phyloP scores from a whole-genome alignment of 1,140 invertebrate genomes.

The Ceratosolen solmsi region DNA sequence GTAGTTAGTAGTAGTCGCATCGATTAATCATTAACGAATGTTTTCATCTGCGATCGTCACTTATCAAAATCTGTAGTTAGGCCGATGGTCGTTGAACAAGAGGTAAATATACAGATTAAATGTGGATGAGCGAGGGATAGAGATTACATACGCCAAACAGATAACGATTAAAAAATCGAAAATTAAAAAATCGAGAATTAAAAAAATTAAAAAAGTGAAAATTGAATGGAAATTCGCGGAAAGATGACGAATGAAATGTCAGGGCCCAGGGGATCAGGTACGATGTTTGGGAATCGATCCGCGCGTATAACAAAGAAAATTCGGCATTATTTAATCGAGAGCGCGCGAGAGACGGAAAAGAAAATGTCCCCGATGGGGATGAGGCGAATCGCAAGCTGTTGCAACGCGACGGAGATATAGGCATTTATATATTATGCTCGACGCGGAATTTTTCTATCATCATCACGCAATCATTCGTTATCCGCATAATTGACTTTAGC shows the following conservation, averaged over 20 bases:
- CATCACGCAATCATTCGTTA: conserved; percentile 36
- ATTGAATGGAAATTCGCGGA: not conserved
- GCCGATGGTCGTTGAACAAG: too few relatives aligned
- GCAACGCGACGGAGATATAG: not conserved
- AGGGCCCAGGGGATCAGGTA: not conserved
- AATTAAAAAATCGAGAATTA: too few relatives aligned
- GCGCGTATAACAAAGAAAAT: not conserved
- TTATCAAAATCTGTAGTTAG: too few relatives aligned
- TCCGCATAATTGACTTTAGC: conserved; percentile 25
- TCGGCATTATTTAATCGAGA: conserved; percentile 36
- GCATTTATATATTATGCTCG: conserved; percentile 25
- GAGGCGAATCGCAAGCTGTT: not conserved
- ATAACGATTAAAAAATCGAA: too few relatives aligned
- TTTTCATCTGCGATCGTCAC: too few relatives aligned
- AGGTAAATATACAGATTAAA: too few relatives aligned
- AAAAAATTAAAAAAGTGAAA: too few relatives aligned
- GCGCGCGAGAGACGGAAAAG: not conserved
- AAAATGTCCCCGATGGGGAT: not conserved
- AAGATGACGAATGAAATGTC: not conserved
- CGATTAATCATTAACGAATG: too few relatives aligned
- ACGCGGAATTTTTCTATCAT: conserved; percentile 17
- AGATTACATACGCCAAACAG: too few relatives aligned
- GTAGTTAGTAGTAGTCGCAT: too few relatives aligned
- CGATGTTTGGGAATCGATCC: too few relatives aligned
- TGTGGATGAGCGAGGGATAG: too few relatives aligned